A percentile compares a stretch with the other conserved stretches of the same genome.
Evolutionary conservation across 2,797 vertebrate species (phyloP).

Genomic region (Cynopterus sphinx): DNA sequence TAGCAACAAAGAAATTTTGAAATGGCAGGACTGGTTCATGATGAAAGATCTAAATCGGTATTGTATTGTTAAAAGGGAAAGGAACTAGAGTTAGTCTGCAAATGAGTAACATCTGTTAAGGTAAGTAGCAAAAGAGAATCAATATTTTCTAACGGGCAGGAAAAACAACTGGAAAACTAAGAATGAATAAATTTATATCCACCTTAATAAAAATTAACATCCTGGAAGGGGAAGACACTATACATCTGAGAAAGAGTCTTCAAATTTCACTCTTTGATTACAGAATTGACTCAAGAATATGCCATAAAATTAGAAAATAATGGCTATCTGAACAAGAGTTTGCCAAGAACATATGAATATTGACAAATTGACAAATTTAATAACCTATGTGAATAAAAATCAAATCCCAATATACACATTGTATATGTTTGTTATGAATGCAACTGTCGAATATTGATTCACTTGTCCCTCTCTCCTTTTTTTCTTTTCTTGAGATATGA

Average conservation of each 20-base stretch:
- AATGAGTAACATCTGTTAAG: background rate
- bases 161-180: background rate
- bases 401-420: background rate
- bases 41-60: background rate
- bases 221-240: background rate
- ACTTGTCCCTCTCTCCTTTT: background rate
- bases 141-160: background rate
- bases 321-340: background rate
- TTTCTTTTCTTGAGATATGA: background rate
- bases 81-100: background rate
- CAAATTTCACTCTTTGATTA: background rate
- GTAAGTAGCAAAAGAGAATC: background rate
- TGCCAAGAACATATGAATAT: background rate
- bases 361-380: background rate
- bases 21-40: background rate
- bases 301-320: background rate
- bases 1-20: background rate
- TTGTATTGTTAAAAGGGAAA: background rate
- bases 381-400: constrained; percentile 2
- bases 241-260: background rate
- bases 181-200: background rate
- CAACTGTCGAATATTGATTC: background rate
- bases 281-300: background rate
- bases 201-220: constrained; percentile 27
- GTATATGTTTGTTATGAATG: background rate